Evolutionary conservation across 2,113 vertebrate species (phyloP), one percentile per base, ranked within the genome.

Genomic region (Cercocebus atys): DNA sequence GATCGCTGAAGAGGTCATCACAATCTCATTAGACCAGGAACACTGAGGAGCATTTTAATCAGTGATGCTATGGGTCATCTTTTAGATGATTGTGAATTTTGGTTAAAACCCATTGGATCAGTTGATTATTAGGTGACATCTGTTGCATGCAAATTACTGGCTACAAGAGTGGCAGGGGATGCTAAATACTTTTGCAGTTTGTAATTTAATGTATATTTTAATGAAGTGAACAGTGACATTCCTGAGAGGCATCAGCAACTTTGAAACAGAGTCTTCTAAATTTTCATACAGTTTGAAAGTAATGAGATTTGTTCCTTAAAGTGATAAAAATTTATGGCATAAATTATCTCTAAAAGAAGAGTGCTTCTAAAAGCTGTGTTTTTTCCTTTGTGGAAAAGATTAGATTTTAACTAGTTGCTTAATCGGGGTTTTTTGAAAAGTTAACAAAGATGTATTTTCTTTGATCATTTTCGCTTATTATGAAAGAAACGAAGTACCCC

Each of bases 161-260:
- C 90, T 88, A 57, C 23, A 27, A 66, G 50, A 93, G 17, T 78
- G 70, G 25, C 45, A 50, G 55, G n/a, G 57, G 55, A 82, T 95
- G 93, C 90, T 96, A 93, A 97, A 81, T 88, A 92, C 40, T 84
- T 92, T 92, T 90, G 93, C 27, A 72, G 64, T 96, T 75, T 79
- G 25, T 95, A 94, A 97, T 90, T 92, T 95, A 96, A 97, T 96
- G 90, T 96, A 95, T 97, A 90, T 96, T 97, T 97, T 98, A 98
- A 98, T 97, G 93, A 98, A 97, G 76, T 96, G 95, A 96, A 83
- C 95, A 96, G 76, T 75, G 80, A 95, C 59, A 92, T 92, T 97
- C 90, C 96, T 92, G 95, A 98, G 92, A 97, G 96, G 96, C 97
- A 97, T 98, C 97, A 98, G 97, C 97, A 97, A 96, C 92, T 98